Evolutionary conservation across 2,113 vertebrate species (phyloP).

Genomic region (Loxodonta africana): DNA sequence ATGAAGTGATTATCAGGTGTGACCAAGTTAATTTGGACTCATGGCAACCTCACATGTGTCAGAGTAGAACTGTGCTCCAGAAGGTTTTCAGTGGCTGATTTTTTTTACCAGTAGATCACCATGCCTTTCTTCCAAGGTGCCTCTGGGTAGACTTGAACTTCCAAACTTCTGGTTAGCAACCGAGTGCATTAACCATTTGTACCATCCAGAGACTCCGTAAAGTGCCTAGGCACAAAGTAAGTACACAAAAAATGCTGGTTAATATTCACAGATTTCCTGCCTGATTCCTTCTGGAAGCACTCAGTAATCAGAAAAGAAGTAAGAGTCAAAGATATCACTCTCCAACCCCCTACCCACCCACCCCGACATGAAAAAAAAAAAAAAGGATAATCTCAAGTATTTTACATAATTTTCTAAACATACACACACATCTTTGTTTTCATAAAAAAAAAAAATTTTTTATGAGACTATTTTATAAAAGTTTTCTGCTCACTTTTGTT

Average conservation of each 20-base stretch:
- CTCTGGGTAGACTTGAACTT: too few species aligned
- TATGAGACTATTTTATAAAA: not conserved
- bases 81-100: too few species aligned
- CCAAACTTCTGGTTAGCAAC: too few species aligned
- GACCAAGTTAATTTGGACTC: too few species aligned
- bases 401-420: not conserved
- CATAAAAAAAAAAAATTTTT: not conserved
- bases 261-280: not conserved
- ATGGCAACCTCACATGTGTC: too few species aligned
- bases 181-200: too few species aligned
- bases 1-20: too few species aligned
- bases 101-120: too few species aligned
- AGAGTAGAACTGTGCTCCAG: too few species aligned
- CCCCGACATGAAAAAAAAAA: not conserved
- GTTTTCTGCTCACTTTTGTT: not conserved
- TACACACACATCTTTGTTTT: not conserved
- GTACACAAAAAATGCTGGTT: not conserved
- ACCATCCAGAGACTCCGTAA: not conserved
- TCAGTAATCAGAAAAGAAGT: not conserved
- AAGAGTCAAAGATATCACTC: not conserved
- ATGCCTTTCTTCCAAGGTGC: too few species aligned
- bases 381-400: not conserved
- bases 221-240: not conserved
- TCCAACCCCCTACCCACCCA: too few species aligned
- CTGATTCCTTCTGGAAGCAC: not conserved